Percentiles rank a stretch among this genome's conserved stretches.
Evolutionary conservation across 1,140 invertebrate genomes (phyloP).

Genomic region (Drosophila nigromelanica): DNA sequence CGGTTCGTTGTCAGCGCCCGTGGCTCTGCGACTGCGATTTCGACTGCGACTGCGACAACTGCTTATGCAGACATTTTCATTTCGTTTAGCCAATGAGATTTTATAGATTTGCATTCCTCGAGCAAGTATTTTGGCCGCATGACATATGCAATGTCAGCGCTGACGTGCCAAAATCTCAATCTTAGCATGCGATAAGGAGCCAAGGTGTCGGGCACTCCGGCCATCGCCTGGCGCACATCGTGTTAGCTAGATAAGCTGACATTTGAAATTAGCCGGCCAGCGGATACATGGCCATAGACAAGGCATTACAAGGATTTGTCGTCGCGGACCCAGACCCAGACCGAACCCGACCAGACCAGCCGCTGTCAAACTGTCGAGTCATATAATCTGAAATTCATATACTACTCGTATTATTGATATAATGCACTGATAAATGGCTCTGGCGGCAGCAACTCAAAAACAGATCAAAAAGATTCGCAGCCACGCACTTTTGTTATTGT

Average conservation of each 20-base stretch:
- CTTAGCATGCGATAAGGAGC: constrained; percentile 29
- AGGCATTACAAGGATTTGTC: constrained; percentile 78
- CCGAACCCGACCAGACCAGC: background rate
- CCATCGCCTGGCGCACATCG: constrained; percentile 35
- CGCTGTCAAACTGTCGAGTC: constrained; percentile 45
- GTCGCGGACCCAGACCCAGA: constrained; percentile 4
- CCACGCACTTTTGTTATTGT: constrained; percentile 31
- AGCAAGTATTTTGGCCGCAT: constrained; percentile 31
- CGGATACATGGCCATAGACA: constrained; percentile 78
- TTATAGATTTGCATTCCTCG: constrained; percentile 64
- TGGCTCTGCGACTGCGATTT: constrained; percentile 30
- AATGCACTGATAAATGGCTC: constrained; percentile 71
- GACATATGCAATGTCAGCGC: constrained; percentile 45
- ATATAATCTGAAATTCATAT: constrained; percentile 65
- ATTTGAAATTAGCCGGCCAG: constrained; percentile 81
- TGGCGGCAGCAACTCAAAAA: constrained; percentile 30
- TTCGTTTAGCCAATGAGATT: constrained; percentile 62
- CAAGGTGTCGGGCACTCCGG: constrained; percentile 58
- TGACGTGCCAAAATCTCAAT: constrained; percentile 45
- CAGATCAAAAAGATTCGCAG: constrained; percentile 57
- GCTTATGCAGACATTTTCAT: constrained; percentile 67
- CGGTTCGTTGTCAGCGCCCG: constrained; percentile 65
- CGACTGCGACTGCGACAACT: constrained; percentile 5
- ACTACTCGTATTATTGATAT: constrained; percentile 67
- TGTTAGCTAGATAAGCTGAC: constrained; percentile 79